A percentile compares a stretch with the other conserved stretches of the same genome.
Evolutionary conservation across 2,888 invertebrate genomes (phyloP).

Genomic region (Unio pictorum): DNA sequence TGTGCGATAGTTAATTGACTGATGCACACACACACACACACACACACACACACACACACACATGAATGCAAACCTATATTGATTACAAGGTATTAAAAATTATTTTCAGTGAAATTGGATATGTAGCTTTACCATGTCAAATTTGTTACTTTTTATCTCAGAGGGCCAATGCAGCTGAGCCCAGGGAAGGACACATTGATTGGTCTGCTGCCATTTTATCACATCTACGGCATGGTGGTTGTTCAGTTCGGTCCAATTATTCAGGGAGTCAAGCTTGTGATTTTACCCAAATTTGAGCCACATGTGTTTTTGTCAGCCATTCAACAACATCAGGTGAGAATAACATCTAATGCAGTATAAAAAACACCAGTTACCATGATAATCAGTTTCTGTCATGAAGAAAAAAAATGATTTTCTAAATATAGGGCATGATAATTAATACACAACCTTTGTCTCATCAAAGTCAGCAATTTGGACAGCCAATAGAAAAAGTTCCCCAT

Average conservation of each 20-base stretch:
- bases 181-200: slow-evolving; percentile 63
- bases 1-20: too few relatives aligned
- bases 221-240: slow-evolving; percentile 83
- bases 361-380: neutral
- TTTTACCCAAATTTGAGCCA: slow-evolving; percentile 83
- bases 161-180: slow-evolving; percentile 36
- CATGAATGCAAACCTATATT: too few relatives aligned
- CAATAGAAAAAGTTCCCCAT: neutral
- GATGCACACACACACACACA: too few relatives aligned
- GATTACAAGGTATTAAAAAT: too few relatives aligned
- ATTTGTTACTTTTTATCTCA: slow-evolving; percentile 6
- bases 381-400: neutral
- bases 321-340: slow-evolving; percentile 76
- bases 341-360: neutral
- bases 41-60: too few relatives aligned
- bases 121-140: too few relatives aligned
- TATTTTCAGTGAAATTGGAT: too few relatives aligned
- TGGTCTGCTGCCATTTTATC: slow-evolving; percentile 85
- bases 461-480: too few relatives aligned
- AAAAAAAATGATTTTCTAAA: neutral
- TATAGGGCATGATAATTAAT: neutral
- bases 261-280: slow-evolving; percentile 79
- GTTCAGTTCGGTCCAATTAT: slow-evolving; percentile 77
- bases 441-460: too few relatives aligned
- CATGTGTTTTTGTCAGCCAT: slow-evolving; percentile 79